Evolutionary conservation across 2,113 vertebrate species (phyloP), one percentile per base, ranked within the genome.

Genomic region (Dissostichus mawsoni): DNA sequence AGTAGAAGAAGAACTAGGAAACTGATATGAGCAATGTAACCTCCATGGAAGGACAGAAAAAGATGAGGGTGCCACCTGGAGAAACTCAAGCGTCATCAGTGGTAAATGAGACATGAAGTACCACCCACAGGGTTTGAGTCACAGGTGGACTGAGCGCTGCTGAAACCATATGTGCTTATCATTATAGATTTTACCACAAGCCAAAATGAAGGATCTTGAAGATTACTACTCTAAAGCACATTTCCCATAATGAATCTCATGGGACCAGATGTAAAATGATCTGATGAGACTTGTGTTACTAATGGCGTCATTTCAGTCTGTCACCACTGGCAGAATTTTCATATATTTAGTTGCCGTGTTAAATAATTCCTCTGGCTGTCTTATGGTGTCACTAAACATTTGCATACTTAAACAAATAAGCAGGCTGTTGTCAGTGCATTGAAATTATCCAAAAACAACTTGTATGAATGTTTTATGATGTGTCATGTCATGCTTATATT

Each of bases 51-150:
- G 57, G 36, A 47, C 13, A 74, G 36, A 87, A 36, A 69, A 65
- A 85, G 52, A 62, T 25, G 25, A 73, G 41, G 74, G 45, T 57
- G 62, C 69, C 75, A 86, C 81, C 76, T 75, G 72, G 82, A 77
- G 83, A 88, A 67, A 85, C 62, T 10, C 23, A 50, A 68, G 78
- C 41, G 25, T 80, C 76, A 86, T 55, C 51, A 41, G 16, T 41
- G 64, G 23, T 41, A 64, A 80, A 67, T 47, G 53, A 58, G 53
- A 76, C 25, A 58, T 70, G 56, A 57, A 36, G 48, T 25, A 52
- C 64, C 61, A 25, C 78, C 74, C 45, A 85, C 86, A 13, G 17
- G 0, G 51, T 57, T 71, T 64, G 57, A 47, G 69, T 69, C 36
- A 56, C 69, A 82, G 82, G 76, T 81, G 29, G 74, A 48, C 41